Evolutionary conservation across 2,888 invertebrate genomes (phyloP).

Genomic region (Orthonevra nobilis): DNA sequence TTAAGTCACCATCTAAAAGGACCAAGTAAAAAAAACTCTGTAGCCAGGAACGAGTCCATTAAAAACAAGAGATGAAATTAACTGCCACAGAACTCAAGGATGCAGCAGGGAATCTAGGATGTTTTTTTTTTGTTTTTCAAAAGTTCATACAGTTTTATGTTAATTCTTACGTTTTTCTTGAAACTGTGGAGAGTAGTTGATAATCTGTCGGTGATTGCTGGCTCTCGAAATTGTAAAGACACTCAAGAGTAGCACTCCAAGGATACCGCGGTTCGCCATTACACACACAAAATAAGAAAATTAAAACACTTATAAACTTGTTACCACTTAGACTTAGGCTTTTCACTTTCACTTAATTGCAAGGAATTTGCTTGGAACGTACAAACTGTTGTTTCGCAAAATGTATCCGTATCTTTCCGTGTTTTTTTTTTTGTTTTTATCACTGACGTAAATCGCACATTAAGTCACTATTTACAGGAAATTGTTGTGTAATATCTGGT

Average conservation of each 20-base stretch:
- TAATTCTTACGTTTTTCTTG: conserved; percentile 80
- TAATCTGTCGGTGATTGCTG: conserved; percentile 76
- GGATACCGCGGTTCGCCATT: conserved; percentile 36
- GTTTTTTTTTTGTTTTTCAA: no score
- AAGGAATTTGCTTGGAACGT: conserved; percentile 25
- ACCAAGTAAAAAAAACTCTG: no score
- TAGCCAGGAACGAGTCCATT: no score
- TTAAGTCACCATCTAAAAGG: no score
- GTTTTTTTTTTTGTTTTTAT: conserved; percentile 3
- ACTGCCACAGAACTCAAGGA: no score
- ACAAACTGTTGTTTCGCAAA: background rate
- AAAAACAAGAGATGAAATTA: no score
- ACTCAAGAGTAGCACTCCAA: conserved; percentile 42
- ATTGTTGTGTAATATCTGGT: conserved; percentile 52
- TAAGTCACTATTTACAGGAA: conserved; percentile 50
- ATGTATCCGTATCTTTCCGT: background rate
- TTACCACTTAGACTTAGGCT: background rate
- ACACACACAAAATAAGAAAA: no score
- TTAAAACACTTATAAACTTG: no score
- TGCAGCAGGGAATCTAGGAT: no score
- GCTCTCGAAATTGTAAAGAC: conserved; percentile 30
- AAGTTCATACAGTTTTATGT: no score
- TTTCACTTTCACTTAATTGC: conserved; percentile 48
- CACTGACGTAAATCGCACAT: conserved; percentile 37
- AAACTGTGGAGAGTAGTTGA: conserved; percentile 79